These are phyloP conservation scores for Pangasius krempfi DNA, from an alignment of 2,797 vertebrate species.

Conservation along the genomic window DNA sequence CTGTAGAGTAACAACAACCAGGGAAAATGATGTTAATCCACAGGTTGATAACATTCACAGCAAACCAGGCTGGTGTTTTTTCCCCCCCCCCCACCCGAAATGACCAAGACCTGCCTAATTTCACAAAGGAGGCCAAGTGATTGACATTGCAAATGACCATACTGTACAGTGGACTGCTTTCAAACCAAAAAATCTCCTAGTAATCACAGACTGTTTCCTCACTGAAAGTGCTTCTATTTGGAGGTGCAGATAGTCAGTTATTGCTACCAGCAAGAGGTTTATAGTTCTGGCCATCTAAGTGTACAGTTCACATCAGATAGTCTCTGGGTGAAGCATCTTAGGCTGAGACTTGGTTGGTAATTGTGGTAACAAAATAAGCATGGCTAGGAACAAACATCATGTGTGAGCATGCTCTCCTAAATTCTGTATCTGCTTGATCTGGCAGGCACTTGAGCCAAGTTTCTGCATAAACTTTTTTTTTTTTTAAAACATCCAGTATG, in stretches of 20 bases:
- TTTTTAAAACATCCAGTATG: background rate
- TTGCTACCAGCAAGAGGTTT: background rate
- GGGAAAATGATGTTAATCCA: background rate
- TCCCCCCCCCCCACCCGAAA: background rate
- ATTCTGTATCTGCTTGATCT: background rate
- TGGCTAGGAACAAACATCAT: background rate
- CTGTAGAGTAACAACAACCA: slow-evolving; percentile 72
- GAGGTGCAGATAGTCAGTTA: background rate
- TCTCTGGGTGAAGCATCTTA: background rate
- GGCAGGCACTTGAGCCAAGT: too few species aligned
- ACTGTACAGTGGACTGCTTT: background rate
- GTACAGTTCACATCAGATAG: background rate
- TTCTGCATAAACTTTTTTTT: background rate
- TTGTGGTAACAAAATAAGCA: background rate
- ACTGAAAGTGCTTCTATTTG: background rate
- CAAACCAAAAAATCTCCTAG: background rate
- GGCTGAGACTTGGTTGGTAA: background rate
- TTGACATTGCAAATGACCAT: background rate
- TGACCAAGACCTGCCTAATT: background rate
- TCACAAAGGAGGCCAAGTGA: background rate
- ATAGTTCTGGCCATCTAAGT: background rate
- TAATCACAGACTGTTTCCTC: background rate
- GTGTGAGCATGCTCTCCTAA: background rate
- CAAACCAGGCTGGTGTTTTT: background rate
- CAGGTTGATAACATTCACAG: background rate